Evolutionary conservation across 2,888 invertebrate genomes (phyloP).

Genomic region (Rhagonycha lutea): DNA sequence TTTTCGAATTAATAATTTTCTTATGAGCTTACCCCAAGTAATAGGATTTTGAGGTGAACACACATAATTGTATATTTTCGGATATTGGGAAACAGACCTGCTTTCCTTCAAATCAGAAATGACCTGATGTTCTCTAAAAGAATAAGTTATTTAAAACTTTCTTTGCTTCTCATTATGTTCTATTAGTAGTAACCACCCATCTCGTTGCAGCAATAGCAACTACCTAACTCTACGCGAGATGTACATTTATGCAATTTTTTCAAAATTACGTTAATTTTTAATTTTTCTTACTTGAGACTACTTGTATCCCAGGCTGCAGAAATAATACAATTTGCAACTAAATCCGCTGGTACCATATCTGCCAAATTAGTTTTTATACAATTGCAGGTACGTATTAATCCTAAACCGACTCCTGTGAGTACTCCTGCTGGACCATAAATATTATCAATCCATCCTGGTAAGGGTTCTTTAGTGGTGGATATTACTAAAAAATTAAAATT

Average conservation of each 20-base stretch:
- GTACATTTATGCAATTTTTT: too few relatives aligned
- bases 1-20: background rate
- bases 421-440: constrained; percentile 85
- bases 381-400: constrained; percentile 75
- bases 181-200: too few relatives aligned
- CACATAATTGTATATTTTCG: background rate
- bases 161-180: too few relatives aligned
- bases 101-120: background rate
- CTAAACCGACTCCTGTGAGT: constrained; percentile 75
- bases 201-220: too few relatives aligned
- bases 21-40: background rate
- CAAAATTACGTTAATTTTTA: too few relatives aligned
- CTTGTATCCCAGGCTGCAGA: constrained; percentile 60
- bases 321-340: constrained; percentile 64
- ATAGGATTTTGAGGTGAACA: background rate
- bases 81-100: background rate
- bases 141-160: background rate
- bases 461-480: constrained; percentile 72
- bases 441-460: constrained; percentile 89
- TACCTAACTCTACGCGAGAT: too few relatives aligned
- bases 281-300: constrained; percentile 47
- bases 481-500: constrained; percentile 55
- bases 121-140: background rate
- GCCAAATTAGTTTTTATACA: constrained; percentile 71
- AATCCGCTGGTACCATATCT: constrained; percentile 74